phyloP scores from a whole-genome alignment of 2,888 invertebrate genomes.

The Cosmia trapezina region DNA sequence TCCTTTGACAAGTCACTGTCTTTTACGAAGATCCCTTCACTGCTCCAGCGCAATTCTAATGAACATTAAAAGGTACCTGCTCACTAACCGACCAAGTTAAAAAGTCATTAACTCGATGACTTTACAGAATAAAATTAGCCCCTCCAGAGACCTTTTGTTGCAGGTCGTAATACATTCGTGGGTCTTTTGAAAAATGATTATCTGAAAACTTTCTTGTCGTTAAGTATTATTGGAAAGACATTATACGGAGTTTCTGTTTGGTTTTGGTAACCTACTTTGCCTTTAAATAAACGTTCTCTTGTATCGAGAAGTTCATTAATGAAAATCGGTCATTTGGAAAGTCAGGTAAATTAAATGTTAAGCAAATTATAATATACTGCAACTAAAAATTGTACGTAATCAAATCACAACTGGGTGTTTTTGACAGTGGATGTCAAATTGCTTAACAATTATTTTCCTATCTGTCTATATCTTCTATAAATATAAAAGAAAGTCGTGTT shows the following conservation, averaged over 20 bases:
- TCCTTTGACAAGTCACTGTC: constrained; percentile 12
- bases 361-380: background rate
- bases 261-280: background rate
- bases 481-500: no score
- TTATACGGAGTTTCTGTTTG: constrained; percentile 26
- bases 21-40: background rate
- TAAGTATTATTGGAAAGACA: constrained; percentile 70
- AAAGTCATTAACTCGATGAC: constrained; percentile 64
- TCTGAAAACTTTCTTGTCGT: constrained; percentile 75
- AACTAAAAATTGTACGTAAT: background rate
- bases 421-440: background rate
- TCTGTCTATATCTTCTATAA: no score
- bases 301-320: no score
- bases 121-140: constrained; percentile 60
- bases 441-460: no score
- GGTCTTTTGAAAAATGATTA: constrained; percentile 79
- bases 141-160: constrained; percentile 48
- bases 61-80: constrained; percentile 51
- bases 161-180: constrained; percentile 53
- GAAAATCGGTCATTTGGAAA: no score
- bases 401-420: background rate
- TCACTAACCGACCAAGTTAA: constrained; percentile 56
- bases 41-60: constrained; percentile 23
- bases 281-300: constrained; percentile 7
- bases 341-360: background rate